phyloP scores from a whole-genome alignment of 2,888 invertebrate genomes.

The Malachius bipustulatus region DNA sequence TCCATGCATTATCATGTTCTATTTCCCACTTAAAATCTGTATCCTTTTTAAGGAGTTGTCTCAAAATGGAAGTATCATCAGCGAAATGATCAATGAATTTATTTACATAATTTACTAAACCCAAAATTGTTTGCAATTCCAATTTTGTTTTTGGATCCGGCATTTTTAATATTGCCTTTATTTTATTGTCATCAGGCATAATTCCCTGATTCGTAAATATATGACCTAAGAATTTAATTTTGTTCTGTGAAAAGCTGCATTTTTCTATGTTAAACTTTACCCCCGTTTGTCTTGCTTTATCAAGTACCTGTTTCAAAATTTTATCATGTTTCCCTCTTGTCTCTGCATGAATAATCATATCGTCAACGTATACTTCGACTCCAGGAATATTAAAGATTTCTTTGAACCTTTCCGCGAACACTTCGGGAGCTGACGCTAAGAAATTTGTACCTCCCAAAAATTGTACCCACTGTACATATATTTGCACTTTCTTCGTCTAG shows the following conservation, averaged over 20 bases:
- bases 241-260: conserved; percentile 15
- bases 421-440: conserved; percentile 20
- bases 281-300: conserved; percentile 14
- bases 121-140: conserved; percentile 15
- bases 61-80: conserved; percentile 18
- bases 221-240: conserved; percentile 18
- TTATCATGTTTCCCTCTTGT: too few species aligned
- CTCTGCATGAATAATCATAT: too few species aligned
- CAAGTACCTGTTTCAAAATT: conserved; percentile 23
- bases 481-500: conserved; percentile 20
- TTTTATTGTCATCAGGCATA: conserved; percentile 11
- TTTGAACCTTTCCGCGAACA: conserved; percentile 16
- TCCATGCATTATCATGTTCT: conserved; percentile 21
- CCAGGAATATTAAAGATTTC: not conserved
- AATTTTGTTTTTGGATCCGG: not conserved
- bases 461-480: conserved; percentile 22
- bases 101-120: conserved; percentile 20
- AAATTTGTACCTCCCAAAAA: conserved; percentile 23
- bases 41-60: conserved; percentile 19
- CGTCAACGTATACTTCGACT: too few species aligned
- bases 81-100: conserved; percentile 21
- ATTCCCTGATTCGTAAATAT: conserved; percentile 19
- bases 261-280: conserved; percentile 17
- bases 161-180: conserved; percentile 12
- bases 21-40: conserved; percentile 18